Conservation (phyloP, 1,140 invertebrate species). For the Papilio dardanus region DNA sequence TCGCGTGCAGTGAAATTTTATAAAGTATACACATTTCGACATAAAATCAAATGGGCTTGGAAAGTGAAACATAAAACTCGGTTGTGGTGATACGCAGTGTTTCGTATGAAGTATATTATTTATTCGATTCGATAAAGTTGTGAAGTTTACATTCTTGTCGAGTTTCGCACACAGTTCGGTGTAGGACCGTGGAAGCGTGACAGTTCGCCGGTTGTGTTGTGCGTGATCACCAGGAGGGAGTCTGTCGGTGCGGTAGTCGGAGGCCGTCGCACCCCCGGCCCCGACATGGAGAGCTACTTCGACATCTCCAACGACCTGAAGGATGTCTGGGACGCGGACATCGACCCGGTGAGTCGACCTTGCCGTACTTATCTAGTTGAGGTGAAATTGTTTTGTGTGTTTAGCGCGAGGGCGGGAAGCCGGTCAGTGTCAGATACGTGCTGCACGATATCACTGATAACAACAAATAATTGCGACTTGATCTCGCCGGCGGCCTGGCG, state of each 20-base stretch:
- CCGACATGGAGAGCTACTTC: constrained; percentile 86
- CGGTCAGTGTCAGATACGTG: constrained; percentile 38
- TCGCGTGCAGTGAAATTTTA: constrained; percentile 76
- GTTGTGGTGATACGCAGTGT: constrained; percentile 63
- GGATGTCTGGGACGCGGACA: constrained; percentile 90
- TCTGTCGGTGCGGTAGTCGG: constrained; percentile 62
- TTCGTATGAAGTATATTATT: constrained; percentile 48
- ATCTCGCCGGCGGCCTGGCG: constrained; percentile 47
- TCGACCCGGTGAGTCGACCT: constrained; percentile 87
- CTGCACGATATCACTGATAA: constrained; percentile 43
- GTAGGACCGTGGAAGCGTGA: constrained; percentile 65
- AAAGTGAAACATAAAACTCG: constrained; percentile 74
- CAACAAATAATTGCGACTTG: constrained; percentile 46
- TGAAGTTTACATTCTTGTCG: constrained; percentile 64
- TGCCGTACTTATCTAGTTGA: constrained; percentile 60
- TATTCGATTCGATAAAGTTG: constrained; percentile 50
- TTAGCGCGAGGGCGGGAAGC: constrained; percentile 27
- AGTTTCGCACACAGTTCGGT: constrained; percentile 63
- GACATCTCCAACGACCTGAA: constrained; percentile 87
- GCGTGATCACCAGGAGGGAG: constrained; percentile 59
- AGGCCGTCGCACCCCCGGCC: constrained; percentile 66
- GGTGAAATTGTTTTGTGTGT: constrained; percentile 42
- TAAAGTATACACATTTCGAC: constrained; percentile 54
- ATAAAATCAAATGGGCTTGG: constrained; percentile 73
- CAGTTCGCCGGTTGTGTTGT: constrained; percentile 69